These are phyloP conservation scores for Monodelphis domestica DNA, from an alignment of 2,797 vertebrate genomes.

Conservation along the genomic window DNA sequence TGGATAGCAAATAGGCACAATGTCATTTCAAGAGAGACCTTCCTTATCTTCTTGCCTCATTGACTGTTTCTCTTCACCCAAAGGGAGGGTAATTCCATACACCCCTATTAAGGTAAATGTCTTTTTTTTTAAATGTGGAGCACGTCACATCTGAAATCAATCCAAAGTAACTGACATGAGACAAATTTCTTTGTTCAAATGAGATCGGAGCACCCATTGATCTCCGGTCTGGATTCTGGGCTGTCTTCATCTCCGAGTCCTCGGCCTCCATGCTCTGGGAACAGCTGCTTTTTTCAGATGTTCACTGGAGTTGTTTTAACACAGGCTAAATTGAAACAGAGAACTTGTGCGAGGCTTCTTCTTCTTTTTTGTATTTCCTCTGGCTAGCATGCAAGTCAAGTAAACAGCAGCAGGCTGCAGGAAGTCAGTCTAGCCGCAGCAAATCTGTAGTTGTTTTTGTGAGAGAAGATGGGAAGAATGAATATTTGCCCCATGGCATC, in stretches of 20 bases:
- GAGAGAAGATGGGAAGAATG: conserved; percentile 80
- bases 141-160: conserved; percentile 39
- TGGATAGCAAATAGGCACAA: background rate
- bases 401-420: conserved; percentile 77
- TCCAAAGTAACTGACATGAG: conserved; percentile 31
- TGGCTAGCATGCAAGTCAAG: conserved; percentile 62
- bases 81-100: background rate
- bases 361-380: conserved; percentile 49
- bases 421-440: conserved; percentile 84
- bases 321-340: conserved; percentile 70
- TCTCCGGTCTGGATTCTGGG: conserved; percentile 44
- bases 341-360: background rate
- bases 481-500: conserved; percentile 86
- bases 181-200: conserved; percentile 46
- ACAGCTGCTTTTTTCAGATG: conserved; percentile 39
- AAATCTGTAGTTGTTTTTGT: conserved; percentile 83
- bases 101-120: background rate
- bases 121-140: conserved; percentile 32
- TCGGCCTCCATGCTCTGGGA: conserved; percentile 18
- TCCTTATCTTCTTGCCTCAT: background rate
- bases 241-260: conserved; percentile 40
- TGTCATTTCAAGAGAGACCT: background rate
- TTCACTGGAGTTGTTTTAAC: conserved; percentile 57
- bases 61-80: background rate
- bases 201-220: conserved; percentile 35